Conservation (phyloP, 2,113 vertebrate genomes). For the Piprites chloris region DNA sequence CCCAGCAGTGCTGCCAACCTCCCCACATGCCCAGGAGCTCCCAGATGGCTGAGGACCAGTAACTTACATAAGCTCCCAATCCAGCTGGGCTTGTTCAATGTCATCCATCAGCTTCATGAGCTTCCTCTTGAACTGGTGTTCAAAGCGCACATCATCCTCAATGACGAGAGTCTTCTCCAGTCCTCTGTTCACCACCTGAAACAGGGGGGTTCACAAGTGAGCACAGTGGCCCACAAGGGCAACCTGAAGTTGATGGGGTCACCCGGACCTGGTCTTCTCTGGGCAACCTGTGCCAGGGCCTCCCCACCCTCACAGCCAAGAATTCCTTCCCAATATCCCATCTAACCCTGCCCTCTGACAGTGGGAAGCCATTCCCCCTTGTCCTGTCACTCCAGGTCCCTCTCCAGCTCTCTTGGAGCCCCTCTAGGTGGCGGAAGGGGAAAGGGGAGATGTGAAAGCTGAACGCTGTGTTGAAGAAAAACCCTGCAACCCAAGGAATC, state of each 20-base stretch:
- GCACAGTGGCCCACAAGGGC: rapidly evolving
- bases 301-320: rapidly evolving
- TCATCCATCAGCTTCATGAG: slow-evolving; percentile 87
- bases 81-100: slow-evolving; percentile 79
- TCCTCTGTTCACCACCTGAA: slow-evolving; percentile 82
- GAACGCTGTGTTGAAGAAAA: background rate
- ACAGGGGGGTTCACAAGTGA: background rate
- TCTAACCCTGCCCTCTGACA: background rate
- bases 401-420: background rate
- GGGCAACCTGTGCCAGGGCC: background rate
- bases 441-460: background rate
- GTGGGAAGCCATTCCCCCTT: background rate
- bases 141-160: slow-evolving; percentile 94
- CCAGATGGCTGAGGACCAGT: background rate
- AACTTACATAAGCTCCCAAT: slow-evolving; percentile 98
- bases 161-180: slow-evolving; percentile 86
- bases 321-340: background rate
- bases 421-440: background rate
- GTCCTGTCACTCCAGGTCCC: background rate
- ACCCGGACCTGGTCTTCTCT: background rate
- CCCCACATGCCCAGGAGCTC: rapidly evolving
- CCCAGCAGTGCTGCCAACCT: background rate
- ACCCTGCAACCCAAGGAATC: background rate
- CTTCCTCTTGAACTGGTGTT: slow-evolving; percentile 89
- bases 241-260: background rate